Conservation (phyloP, 2,797 vertebrate genomes). For the Cirrhinus mrigala region DNA sequence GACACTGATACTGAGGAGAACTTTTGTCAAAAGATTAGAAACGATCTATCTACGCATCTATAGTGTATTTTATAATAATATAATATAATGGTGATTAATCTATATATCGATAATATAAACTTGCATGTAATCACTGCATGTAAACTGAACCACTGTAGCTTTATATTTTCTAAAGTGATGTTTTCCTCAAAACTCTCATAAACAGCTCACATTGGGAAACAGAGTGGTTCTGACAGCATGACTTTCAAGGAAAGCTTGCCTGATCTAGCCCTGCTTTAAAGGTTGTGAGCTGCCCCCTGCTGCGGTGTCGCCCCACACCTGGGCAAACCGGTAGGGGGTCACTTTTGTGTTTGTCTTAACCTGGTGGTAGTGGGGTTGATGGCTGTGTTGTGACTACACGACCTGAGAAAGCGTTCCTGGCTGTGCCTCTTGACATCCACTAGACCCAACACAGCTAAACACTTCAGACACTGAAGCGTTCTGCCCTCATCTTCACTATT, state of each 20-base stretch:
- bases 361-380: constrained; percentile 31
- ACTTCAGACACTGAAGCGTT: constrained; percentile 38
- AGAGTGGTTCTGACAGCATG: constrained; percentile 54
- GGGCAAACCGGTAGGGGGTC: constrained; percentile 44
- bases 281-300: constrained; percentile 53
- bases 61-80: background rate
- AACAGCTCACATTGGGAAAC: constrained; percentile 10
- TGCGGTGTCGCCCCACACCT: constrained; percentile 60
- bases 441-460: constrained; percentile 56
- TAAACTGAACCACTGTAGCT: background rate
- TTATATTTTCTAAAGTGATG: background rate
- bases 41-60: background rate
- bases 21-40: background rate
- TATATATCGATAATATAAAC: background rate
- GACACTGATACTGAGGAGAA: background rate
- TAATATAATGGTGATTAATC: background rate
- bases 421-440: constrained; percentile 43
- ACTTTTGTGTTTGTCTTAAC: constrained; percentile 54
- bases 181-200: constrained; percentile 32
- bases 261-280: constrained; percentile 58
- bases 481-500: constrained; percentile 40
- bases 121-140: background rate
- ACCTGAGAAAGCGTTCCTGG: constrained; percentile 31
- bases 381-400: constrained; percentile 36
- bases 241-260: constrained; percentile 40